Evolutionary conservation across 2,888 invertebrate species (phyloP).

Genomic region (Drosophila suboccidentalis): DNA sequence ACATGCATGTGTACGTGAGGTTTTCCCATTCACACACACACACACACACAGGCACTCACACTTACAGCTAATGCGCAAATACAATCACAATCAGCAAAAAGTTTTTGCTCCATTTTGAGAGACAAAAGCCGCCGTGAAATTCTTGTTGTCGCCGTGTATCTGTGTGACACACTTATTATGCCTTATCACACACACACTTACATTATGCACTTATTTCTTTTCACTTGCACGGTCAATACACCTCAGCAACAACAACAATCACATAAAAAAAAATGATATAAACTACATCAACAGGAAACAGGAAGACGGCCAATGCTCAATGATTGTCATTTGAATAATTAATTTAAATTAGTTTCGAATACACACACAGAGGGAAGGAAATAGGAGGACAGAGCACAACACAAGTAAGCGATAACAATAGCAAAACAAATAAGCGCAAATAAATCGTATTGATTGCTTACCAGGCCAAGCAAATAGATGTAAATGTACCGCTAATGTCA

Average conservation of each 20-base stretch:
- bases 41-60: constrained; percentile 14
- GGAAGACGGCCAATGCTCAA: constrained; percentile 32
- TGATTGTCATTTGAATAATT: constrained; percentile 51
- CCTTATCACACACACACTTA: constrained; percentile 46
- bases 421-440: constrained; percentile 47
- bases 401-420: constrained; percentile 14
- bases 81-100: constrained; percentile 60
- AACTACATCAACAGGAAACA: constrained; percentile 33
- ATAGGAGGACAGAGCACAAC: neutral
- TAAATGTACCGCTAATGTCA: constrained; percentile 62
- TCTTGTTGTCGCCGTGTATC: constrained; percentile 43
- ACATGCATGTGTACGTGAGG: constrained; percentile 45
- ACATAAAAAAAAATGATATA: constrained; percentile 18
- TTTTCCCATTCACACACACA: constrained; percentile 35
- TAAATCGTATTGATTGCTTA: constrained; percentile 70
- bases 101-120: constrained; percentile 68
- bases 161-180: constrained; percentile 66
- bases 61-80: constrained; percentile 36
- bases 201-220: constrained; percentile 40
- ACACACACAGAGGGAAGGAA: constrained; percentile 1
- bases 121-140: constrained; percentile 62
- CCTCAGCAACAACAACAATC: constrained; percentile 28
- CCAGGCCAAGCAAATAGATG: constrained; percentile 57
- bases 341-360: constrained; percentile 24
- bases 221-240: constrained; percentile 55